phyloP scores from a whole-genome alignment of 2,797 vertebrate species.

The Lepus townsendii region DNA sequence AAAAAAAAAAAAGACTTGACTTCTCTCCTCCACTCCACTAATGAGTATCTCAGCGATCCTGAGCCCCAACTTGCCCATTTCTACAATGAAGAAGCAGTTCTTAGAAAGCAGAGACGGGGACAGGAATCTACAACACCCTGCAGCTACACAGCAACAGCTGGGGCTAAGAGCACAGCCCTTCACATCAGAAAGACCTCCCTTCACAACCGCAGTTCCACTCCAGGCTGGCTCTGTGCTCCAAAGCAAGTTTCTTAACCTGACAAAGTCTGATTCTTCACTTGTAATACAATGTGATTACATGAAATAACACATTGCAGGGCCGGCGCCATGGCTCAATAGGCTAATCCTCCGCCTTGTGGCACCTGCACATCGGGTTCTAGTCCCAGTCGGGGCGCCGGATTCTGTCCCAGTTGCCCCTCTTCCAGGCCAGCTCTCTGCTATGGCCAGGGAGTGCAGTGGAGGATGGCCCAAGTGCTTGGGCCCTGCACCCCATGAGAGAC shows the following conservation, averaged over 20 bases:
- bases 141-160: not conserved
- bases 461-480: too few species aligned
- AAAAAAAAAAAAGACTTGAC: not conserved
- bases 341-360: too few species aligned
- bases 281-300: not conserved
- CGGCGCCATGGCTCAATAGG: too few species aligned
- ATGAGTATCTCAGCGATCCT: not conserved
- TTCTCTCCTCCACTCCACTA: not conserved
- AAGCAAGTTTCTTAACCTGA: not conserved
- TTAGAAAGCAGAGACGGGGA: too few species aligned
- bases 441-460: too few species aligned
- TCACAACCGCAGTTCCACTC: conserved; percentile 13
- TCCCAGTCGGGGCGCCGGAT: too few species aligned
- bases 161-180: not conserved
- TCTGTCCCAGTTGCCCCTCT: too few species aligned
- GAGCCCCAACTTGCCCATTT: not conserved
- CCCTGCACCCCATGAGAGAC: too few species aligned
- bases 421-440: too few species aligned
- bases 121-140: not conserved
- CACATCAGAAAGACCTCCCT: not conserved
- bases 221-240: not conserved
- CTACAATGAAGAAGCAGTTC: not conserved
- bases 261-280: not conserved
- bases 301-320: conserved; percentile 41
- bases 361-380: too few species aligned